phyloP scores from a whole-genome alignment of 2,888 invertebrate genomes.

The Aporophyla nigra region DNA sequence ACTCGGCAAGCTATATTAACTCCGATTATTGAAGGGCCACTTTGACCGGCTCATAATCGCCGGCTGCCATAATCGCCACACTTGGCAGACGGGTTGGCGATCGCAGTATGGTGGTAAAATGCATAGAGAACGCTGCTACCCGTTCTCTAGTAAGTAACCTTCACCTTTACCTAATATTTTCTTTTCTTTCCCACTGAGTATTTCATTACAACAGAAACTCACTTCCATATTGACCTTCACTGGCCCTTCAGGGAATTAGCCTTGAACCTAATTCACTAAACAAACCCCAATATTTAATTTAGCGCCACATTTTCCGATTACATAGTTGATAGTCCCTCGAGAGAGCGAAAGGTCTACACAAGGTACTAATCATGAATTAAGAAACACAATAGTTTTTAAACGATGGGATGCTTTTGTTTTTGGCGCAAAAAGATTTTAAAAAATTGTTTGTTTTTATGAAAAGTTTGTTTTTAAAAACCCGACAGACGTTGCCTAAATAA shows the following conservation, averaged over 20 bases:
- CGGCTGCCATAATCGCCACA: too few relatives aligned
- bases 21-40: too few relatives aligned
- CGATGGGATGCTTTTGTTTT: neutral
- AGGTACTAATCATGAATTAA: constrained; percentile 8
- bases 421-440: neutral
- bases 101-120: too few relatives aligned
- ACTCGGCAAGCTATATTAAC: too few relatives aligned
- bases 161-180: neutral
- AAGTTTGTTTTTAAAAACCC: too few relatives aligned
- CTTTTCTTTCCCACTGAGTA: neutral
- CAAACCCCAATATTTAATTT: constrained; percentile 57
- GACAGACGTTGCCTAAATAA: too few relatives aligned
- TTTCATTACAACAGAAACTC: neutral
- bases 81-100: too few relatives aligned
- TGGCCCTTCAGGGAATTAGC: constrained; percentile 3
- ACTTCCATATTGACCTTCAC: neutral
- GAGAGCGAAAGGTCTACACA: constrained; percentile 9
- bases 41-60: too few relatives aligned
- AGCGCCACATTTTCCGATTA: constrained; percentile 58
- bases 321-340: constrained; percentile 38
- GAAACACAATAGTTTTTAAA: neutral
- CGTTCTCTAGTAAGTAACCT: too few relatives aligned
- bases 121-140: too few relatives aligned
- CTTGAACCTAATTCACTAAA: constrained; percentile 38
- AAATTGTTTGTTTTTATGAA: neutral